Evolutionary conservation across 2,888 invertebrate genomes (phyloP).

Genomic region (Schizaphis graminum): DNA sequence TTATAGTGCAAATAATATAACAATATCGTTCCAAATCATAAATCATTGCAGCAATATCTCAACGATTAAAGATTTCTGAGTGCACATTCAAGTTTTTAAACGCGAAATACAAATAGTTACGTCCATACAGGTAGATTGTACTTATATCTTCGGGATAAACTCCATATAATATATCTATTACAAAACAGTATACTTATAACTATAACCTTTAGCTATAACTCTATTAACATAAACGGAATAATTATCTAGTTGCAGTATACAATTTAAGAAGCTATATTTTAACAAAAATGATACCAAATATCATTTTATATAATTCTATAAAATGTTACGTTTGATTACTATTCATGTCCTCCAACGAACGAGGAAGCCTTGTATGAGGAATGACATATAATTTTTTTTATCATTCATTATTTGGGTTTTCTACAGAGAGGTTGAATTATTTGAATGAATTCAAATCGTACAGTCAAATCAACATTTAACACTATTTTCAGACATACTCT

Average conservation of each 20-base stretch:
- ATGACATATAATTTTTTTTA: background rate
- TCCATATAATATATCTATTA: background rate
- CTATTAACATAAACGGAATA: background rate
- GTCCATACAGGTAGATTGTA: background rate
- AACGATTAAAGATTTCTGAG: background rate
- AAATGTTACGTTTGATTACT: background rate
- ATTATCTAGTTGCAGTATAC: background rate
- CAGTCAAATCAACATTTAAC: background rate
- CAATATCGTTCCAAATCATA: background rate
- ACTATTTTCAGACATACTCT: background rate
- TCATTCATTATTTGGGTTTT: background rate
- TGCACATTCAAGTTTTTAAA: background rate
- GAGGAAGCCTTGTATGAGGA: background rate
- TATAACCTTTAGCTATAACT: background rate
- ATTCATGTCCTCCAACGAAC: background rate
- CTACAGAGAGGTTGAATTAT: background rate
- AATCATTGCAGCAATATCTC: conserved; percentile 12
- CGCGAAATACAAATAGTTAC: background rate
- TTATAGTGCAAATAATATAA: conserved; percentile 15
- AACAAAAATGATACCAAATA: background rate
- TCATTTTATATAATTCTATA: background rate
- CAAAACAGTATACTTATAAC: background rate
- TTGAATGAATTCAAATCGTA: background rate
- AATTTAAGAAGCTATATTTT: background rate
- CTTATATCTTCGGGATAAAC: background rate